These are phyloP conservation scores for Aphelinus atriplicis DNA, from an alignment of 1,140 invertebrate genomes.

Conservation along the genomic window DNA sequence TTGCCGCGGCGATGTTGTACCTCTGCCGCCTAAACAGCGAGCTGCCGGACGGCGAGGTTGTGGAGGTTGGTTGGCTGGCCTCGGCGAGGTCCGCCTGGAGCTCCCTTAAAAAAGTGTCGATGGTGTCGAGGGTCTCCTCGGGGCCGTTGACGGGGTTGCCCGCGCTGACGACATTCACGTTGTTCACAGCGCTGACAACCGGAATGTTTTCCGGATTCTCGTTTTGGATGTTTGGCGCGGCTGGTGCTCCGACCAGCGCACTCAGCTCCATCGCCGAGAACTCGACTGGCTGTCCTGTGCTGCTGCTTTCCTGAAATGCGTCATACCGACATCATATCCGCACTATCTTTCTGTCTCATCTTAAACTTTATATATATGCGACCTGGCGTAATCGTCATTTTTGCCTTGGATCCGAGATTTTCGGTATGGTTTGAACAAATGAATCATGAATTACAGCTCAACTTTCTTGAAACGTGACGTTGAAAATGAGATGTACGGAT, in stretches of 20 bases:
- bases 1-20: slow-evolving; percentile 83
- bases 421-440: too few relatives aligned
- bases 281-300: slow-evolving; percentile 59
- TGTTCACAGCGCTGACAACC: not conserved
- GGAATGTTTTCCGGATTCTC: slow-evolving; percentile 51
- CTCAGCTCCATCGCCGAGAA: slow-evolving; percentile 63
- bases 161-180: not conserved
- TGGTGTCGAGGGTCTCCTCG: slow-evolving; percentile 63
- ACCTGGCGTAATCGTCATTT: too few relatives aligned
- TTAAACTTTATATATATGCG: too few relatives aligned
- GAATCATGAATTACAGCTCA: too few relatives aligned
- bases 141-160: slow-evolving; percentile 29
- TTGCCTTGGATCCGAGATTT: too few relatives aligned
- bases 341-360: not conserved
- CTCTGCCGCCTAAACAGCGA: slow-evolving; percentile 71
- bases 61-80: slow-evolving; percentile 60
- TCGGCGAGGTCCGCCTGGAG: slow-evolving; percentile 62
- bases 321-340: slow-evolving; percentile 1
- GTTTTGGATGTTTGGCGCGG: slow-evolving; percentile 46
- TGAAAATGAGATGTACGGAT: too few relatives aligned
- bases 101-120: slow-evolving; percentile 63
- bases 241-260: slow-evolving; percentile 56
- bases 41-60: slow-evolving; percentile 58
- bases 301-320: slow-evolving; percentile 57
- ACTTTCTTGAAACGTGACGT: too few relatives aligned